phyloP scores from a whole-genome alignment of 2,113 vertebrate species.

The Microtus montanus region DNA sequence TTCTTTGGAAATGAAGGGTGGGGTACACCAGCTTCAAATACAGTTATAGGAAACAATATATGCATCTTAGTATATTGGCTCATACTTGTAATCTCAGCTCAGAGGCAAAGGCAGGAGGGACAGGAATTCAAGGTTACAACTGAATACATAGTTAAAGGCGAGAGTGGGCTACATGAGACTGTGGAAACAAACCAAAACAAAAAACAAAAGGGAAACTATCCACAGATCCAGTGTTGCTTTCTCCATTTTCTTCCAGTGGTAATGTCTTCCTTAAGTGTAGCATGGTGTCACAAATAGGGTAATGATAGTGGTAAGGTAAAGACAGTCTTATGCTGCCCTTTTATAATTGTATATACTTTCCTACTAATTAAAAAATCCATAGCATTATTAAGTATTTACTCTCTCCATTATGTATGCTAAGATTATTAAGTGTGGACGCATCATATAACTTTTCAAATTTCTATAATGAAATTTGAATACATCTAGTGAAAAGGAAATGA shows the following conservation, averaged over 20 bases:
- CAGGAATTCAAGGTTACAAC: not conserved
- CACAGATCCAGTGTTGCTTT: not conserved
- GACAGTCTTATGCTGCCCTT: not conserved
- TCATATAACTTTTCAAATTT: not conserved
- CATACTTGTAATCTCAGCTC: not conserved
- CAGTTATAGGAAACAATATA: slow-evolving; percentile 14
- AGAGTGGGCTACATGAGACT: not conserved
- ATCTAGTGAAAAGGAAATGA: slow-evolving; percentile 9
- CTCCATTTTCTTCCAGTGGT: not conserved
- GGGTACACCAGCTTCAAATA: slow-evolving; percentile 6
- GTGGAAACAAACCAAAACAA: not conserved
- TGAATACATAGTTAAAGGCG: not conserved
- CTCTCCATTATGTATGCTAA: not conserved
- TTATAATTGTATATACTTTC: not conserved
- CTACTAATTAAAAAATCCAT: slow-evolving; percentile 12
- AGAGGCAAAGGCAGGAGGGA: not conserved
- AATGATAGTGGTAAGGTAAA: slow-evolving; percentile 1
- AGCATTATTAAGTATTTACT: slow-evolving; percentile 40
- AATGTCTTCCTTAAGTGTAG: slow-evolving; percentile 30
- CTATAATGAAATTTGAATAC: not conserved
- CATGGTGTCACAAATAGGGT: not conserved
- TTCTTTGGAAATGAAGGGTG: slow-evolving; percentile 64
- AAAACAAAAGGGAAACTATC: not conserved
- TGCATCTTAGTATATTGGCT: not conserved
- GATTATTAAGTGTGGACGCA: slow-evolving; percentile 5